Evolutionary conservation across 2,113 vertebrate genomes (phyloP), one percentile per base, ranked within the genome.

Genomic region (Taurulus bubalis): DNA sequence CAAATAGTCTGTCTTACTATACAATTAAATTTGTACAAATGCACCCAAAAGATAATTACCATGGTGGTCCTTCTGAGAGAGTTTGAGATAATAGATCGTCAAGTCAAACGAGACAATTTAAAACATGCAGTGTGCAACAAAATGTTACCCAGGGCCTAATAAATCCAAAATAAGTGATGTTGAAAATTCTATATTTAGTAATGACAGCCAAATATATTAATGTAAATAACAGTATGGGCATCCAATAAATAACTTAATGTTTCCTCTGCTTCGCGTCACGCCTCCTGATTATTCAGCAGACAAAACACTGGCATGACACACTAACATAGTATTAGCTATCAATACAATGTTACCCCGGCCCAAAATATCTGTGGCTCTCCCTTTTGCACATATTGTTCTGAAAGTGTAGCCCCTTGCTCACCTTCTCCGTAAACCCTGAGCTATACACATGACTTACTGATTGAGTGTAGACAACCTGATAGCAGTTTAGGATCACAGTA

Each of bases 381-480:
- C 34, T 26, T 75, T 36, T 47, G 79, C 84, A 87, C 71, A 82
- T 69, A 63, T 73, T 91, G 83, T 90, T 82, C 72, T 80, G 71
- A 56, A 82, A 76, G 62, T 49, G 68, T 72, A 84, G 82, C 82
- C 85, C 84, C 69, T 22, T 72, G 47, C 59, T 90, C 77, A 83
- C 85, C 86, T 90, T 79, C 38, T 51, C 55, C 58, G 42, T 82
- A 84, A 87, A 88, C 76, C 63, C 56, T 42, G 67, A 78, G 67
- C 88, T 76, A 80, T 85, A 83, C 85, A 85, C 81, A 87, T 69
- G 85, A 79, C 82, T 89, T 69, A 86, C 75, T 92, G 91, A 91
- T 81, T 86, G 91, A 91, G 92, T 90, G 91, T 85, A 86, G 90
- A 92, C 87, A 93, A 92, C 87, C 87, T 87, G 91, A 92, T 86